Conservation (phyloP, 2,113 vertebrate genomes). For the Thamnaconus septentrionalis region DNA sequence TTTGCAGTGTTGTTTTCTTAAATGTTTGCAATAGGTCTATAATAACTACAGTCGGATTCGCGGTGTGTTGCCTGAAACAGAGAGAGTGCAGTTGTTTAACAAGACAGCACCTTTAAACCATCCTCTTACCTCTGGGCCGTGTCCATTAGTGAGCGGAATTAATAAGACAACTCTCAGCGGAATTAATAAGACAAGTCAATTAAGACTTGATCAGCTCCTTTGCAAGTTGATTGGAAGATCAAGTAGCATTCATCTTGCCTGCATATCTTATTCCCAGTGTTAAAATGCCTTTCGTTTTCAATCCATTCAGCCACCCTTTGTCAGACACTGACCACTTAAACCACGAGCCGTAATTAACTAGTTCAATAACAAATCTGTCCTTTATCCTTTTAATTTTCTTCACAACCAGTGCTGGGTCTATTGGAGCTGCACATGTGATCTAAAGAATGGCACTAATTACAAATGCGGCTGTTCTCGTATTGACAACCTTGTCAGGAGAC, state of each 20-base stretch:
- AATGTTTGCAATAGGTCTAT: too few species aligned
- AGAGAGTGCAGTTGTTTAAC: slow-evolving; percentile 1
- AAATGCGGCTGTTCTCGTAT: slow-evolving; percentile 39
- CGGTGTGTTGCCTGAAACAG: neutral
- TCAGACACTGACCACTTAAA: slow-evolving; percentile 49
- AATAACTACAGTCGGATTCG: too few species aligned
- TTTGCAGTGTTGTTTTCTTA: too few species aligned
- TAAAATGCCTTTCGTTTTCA: slow-evolving; percentile 55
- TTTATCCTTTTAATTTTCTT: slow-evolving; percentile 68
- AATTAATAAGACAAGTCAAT: slow-evolving; percentile 68
- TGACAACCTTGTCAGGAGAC: slow-evolving; percentile 38
- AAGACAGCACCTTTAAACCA: slow-evolving; percentile 26
- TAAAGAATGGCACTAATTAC: slow-evolving; percentile 69
- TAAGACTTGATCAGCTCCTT: slow-evolving; percentile 67
- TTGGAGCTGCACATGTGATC: slow-evolving; percentile 43
- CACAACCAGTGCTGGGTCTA: slow-evolving; percentile 45
- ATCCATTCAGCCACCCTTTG: slow-evolving; percentile 59
- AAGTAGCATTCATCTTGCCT: slow-evolving; percentile 55
- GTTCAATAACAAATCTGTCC: slow-evolving; percentile 71
- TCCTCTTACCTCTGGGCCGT: slow-evolving; percentile 28
- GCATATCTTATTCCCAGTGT: slow-evolving; percentile 41
- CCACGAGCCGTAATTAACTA: slow-evolving; percentile 63
- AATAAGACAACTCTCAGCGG: slow-evolving; percentile 46
- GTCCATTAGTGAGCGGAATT: slow-evolving; percentile 47
- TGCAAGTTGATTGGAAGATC: slow-evolving; percentile 63